Conservation (phyloP, 2,113 vertebrate genomes). For the Psettodes erumei region DNA sequence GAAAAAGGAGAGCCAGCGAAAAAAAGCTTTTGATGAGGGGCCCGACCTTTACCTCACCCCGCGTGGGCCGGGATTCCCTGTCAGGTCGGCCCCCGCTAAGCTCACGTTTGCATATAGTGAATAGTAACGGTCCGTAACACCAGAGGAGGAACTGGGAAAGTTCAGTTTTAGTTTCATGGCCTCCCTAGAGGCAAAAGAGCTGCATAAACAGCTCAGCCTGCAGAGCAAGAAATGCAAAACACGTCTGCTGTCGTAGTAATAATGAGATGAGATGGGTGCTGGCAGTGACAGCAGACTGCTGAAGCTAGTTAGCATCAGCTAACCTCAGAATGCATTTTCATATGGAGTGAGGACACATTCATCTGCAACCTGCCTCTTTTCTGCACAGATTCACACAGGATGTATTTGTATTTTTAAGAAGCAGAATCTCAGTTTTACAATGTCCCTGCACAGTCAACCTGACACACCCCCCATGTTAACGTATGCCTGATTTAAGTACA, state of each 20-base stretch:
- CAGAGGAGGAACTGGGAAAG: neutral
- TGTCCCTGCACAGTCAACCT: too few species aligned
- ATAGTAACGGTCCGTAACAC: conserved; percentile 43
- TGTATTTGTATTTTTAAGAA: too few species aligned
- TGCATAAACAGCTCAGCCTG: conserved; percentile 4
- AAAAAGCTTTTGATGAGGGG: conserved; percentile 52
- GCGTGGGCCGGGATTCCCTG: conserved; percentile 40
- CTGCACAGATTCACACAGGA: too few species aligned
- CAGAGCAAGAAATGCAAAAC: neutral
- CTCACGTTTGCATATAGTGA: conserved; percentile 47
- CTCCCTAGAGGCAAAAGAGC: neutral
- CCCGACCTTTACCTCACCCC: conserved; percentile 57
- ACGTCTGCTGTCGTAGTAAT: neutral
- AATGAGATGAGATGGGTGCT: neutral
- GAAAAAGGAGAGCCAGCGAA: conserved; percentile 34
- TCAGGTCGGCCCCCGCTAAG: conserved; percentile 31
- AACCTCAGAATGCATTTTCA: too few species aligned
- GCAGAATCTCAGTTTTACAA: too few species aligned
- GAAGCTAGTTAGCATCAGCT: neutral
- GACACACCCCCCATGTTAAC: too few species aligned
- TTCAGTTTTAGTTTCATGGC: neutral
- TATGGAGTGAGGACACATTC: too few species aligned
- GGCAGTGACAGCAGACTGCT: neutral
- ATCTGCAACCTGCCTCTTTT: too few species aligned
- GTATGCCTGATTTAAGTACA: too few species aligned